These are phyloP conservation scores for Gymnothorax javanicus DNA, from an alignment of 2,797 vertebrate species.

Conservation along the genomic window DNA sequence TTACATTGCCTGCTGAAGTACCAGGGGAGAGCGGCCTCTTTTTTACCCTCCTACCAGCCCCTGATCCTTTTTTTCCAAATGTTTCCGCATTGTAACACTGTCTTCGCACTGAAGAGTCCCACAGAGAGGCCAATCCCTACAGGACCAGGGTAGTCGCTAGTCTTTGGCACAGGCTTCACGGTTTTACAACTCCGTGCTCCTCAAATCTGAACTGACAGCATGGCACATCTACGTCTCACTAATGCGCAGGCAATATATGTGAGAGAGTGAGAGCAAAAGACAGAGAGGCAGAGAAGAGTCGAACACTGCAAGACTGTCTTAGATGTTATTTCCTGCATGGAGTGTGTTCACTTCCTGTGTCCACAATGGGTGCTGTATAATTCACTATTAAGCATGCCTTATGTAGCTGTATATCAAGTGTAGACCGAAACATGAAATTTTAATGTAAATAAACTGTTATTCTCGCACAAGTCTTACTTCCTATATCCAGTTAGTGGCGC, in stretches of 20 bases:
- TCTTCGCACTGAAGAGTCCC: neutral
- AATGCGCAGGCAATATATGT: neutral
- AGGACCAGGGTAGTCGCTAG: neutral
- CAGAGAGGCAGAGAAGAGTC: neutral
- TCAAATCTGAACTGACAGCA: slow-evolving; percentile 4
- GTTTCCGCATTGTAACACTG: neutral
- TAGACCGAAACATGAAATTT: no score
- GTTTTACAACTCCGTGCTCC: neutral
- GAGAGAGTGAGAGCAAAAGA: neutral
- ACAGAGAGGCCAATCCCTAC: neutral
- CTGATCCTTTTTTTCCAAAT: neutral
- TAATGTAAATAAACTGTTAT: no score
- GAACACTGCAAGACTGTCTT: no score
- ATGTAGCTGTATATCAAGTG: no score
- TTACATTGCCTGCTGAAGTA: neutral
- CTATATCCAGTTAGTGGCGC: no score
- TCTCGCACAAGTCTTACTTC: no score
- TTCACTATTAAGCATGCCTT: no score
- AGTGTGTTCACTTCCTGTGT: no score
- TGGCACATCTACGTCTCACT: slow-evolving; percentile 6
- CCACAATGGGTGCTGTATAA: no score
- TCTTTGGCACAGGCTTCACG: neutral
- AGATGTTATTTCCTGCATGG: no score
- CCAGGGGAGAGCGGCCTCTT: neutral
- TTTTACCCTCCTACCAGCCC: neutral